Base-by-base conservation (phyloP, 1,140 invertebrate genomes). In the Zaprionus kolodkinae region DNA sequence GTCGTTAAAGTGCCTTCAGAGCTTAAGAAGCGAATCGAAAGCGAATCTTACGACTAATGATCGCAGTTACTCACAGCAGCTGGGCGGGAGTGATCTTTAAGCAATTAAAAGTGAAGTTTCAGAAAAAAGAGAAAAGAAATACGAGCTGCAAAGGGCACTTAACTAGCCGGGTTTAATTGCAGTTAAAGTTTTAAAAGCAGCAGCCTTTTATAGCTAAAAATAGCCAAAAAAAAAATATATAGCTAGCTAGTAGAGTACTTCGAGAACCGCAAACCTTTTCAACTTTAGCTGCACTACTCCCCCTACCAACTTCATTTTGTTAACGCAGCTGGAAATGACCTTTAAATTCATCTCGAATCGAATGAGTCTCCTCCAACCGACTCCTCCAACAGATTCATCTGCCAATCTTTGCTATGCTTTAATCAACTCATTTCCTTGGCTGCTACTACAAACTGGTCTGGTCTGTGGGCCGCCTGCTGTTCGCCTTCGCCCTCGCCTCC, bases 351-450 rank as follows among this genome's bases (percentile, higher is more conserved):
- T 7, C 40, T 45, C 3, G 15, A 45, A n/a, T 9, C n/a, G 3
- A 1, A 1, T 2, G n/a, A 15, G 3, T 3, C n/a, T 15, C 2
- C n/a, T 55, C 43, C 15, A 50, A 50, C 17, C 12, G 15, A 50
- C 15, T 50, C 45, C 45, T 17, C 15, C 45, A 17, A 13, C 6
- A 57, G 33, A 1, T 38, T 6, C 21, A 27, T 21, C 21, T 15
- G n/a, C 30, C 43, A 30, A 56, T 30, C 45, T 78, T 66, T 72
- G 66, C 70, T 85, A 63, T n/a, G n/a, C 40, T 52, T 65, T 65
- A 65, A 65, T 56, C 52, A 65, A 52, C 55, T 55, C 36, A 65
- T 56, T 65, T 56, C 17, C 50, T 55, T 15, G 35, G 1, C 21
- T 21, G 21, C 21, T 21, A 1, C 68, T 35, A 60, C 65, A 38